A percentile compares a stretch with the other conserved stretches of the same genome.
These are phyloP conservation scores for Trichopoda pennipes DNA, from an alignment of 2,888 invertebrate genomes.

Conservation along the genomic window DNA sequence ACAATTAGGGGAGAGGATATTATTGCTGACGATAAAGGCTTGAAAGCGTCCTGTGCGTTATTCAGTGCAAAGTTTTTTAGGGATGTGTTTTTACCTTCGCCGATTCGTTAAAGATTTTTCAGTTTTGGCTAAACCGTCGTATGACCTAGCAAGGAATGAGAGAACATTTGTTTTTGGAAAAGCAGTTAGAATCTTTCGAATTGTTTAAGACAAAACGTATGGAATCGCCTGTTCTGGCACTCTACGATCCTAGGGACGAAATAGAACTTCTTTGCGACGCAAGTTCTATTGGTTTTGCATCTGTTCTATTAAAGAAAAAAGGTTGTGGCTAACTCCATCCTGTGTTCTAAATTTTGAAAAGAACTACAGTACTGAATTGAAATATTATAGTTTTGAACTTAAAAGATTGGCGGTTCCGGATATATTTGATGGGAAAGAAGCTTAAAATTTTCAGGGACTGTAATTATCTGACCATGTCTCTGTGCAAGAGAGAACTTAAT, in stretches of 20 bases:
- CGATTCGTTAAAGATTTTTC: neutral
- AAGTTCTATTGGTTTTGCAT: neutral
- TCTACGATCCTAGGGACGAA: neutral
- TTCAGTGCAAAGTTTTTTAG: constrained; percentile 8
- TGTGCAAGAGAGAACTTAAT: neutral
- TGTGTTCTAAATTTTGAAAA: neutral
- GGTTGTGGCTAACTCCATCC: neutral
- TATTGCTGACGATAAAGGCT: neutral
- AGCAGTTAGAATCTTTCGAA: too few species aligned
- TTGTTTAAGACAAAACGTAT: too few species aligned
- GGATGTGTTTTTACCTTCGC: neutral
- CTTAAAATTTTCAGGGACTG: neutral
- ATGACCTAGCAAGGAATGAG: too few species aligned
- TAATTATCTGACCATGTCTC: neutral
- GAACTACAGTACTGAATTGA: neutral
- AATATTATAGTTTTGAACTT: neutral
- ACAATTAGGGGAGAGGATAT: neutral
- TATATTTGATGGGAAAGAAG: neutral
- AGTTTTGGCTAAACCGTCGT: too few species aligned
- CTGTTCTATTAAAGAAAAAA: neutral
- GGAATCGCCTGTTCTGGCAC: too few species aligned
- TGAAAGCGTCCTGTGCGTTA: neutral
- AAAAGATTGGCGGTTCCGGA: neutral
- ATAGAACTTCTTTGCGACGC: neutral
- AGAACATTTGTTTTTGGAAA: too few species aligned